Evolutionary conservation across 2,797 vertebrate species (phyloP), one percentile per base, ranked within the genome.

Genomic region (Carapus acus): DNA sequence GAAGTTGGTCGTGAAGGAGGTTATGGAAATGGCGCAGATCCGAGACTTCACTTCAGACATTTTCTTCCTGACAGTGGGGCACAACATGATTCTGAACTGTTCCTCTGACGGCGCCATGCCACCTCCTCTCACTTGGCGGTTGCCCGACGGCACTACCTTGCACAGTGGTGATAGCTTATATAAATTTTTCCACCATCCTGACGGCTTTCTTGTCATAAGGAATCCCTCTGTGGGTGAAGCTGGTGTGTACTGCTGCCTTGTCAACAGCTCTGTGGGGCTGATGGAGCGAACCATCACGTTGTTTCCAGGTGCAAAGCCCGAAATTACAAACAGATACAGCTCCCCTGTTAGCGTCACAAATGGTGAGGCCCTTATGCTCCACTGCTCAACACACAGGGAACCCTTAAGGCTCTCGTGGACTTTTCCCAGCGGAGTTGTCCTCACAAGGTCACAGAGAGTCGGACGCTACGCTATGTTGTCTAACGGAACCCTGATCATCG

Each of bases 401-500:
- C 79, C 78, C 0, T 43, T 39, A 0, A 88, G 57, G 11, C 63
- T 92, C 4, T 87, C 90, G 1, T 98, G 95, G 95, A 93, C 91
- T 0, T 77, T 97, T 6, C 94, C 95, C 47, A 91, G 42, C 6
- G 93, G 93, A 0, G 65, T 88, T 48, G 51, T 89, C 3, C 72
- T 97, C 40, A 89, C 88, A 55, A 79, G 80, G 1, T 85, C 90
- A 0, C 92, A 94, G 44, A 77, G 73, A 16, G 82, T 81, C 2
- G 94, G 92, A 3, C 91, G 94, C 12, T 85, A 93, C 19, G 74
- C 88, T 1, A 67, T 94, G 1, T 41, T 87, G 58, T 74, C 85
- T 18, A 94, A 98, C 3, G 94, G 95, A 15, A 91, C 93, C 0
- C 74, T 98, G 2, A 82, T 82, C 0, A 89, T 98, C 19, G 89